Evolutionary conservation across 2,113 vertebrate genomes (phyloP), one percentile per base, ranked within the genome.

Genomic region (Dipodomys merriami): DNA sequence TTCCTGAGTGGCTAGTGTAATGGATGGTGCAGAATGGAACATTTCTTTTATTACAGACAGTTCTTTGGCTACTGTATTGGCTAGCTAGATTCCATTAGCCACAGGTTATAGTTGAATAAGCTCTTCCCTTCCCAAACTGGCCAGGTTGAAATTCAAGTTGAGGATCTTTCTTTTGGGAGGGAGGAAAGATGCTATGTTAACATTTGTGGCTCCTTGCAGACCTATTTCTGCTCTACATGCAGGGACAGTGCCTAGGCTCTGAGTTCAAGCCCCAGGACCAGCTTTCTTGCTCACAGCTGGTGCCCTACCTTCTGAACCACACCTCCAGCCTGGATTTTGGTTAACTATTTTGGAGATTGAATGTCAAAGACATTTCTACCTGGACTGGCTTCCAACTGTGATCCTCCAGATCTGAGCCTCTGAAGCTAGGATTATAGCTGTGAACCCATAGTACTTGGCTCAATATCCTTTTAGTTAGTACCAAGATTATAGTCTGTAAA

Each of bases 61-160:
- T 88, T 88, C 39, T 92, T 87, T 77, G 18, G 29, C 49, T 83
- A 67, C 5, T 22, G 4, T 35, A 27, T 13, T 64, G 13, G 29
- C 27, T 33, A 79, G 86, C 64, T 35, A 73, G 27, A 79, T 83
- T 19, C 27, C 62, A 15, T 20, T 67, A 60, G 12, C 35, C 27
- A 62, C 22, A 87, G 49, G 35, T 46, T 20, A 16, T 29, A 68
- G 67, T 73, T 88, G 68, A 18, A 39, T 65, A 71, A 53, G 22
- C 44, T 85, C 90, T 83, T 86, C 78, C 62, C 88, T 83, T 86
- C 78, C 62, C 88, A 9, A 90, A 74, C 27, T 87, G 29, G 62
- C 4, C 53, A 72, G 22, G 9, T 80, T 81, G 67, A 72, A 39
- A 39, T 72, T 76, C n/a, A 89, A 60, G 22, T 64, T 72, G n/a